Base-by-base conservation (phyloP, 2,797 vertebrate species). In the Cirrhinus mrigala region DNA sequence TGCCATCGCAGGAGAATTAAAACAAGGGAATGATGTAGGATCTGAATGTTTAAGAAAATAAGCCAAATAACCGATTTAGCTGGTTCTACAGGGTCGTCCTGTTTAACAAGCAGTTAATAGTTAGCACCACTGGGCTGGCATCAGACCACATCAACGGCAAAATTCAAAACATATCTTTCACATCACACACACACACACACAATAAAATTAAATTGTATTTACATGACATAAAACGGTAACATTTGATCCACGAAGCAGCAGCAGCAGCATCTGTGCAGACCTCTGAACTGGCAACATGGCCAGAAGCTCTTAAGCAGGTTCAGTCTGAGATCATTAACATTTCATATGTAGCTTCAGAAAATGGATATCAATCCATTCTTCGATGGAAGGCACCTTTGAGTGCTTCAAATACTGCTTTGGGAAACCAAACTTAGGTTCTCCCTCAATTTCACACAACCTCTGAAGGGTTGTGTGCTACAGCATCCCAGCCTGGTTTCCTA, bases 381-480 rank as follows among this genome's bases (percentile, higher is more conserved):
- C 33, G 33, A 75, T 48, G 33, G 68, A 88, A 87, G 85, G 85
- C 87, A 88, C 84, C 54, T 37, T 9, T 73, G 20, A 64, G 70
- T 81, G 68, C 84, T 82, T 69, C 24, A 46, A 73, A 85, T 50
- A 56, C 75, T 78, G 52, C 58, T 62, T 24, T 70, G 69, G 12
- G 75, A 79, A 73, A 74, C n/a, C 62, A 69, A 12, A 29, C 8
- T 14, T 18, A 4, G 18, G 37, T 40, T 52, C 27, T 40, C 16
- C 14, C 46, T 73, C 69, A 46, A 33, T 16, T 81, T 68, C 62
- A 77, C 82, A 22, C 44, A 54, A 78, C 66, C 12, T 82, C n/a
- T 70, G n/a, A 52, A 76, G 6, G 24, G 69, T 22, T 52, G 27
- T 46, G 66, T 56, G 44, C 46, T 66, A 85, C 9, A 6, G 15